Percentiles rank a stretch among this genome's conserved stretches.
Conservation (phyloP, 2,888 invertebrate genomes). For the Leptinotarsa juncta region DNA sequence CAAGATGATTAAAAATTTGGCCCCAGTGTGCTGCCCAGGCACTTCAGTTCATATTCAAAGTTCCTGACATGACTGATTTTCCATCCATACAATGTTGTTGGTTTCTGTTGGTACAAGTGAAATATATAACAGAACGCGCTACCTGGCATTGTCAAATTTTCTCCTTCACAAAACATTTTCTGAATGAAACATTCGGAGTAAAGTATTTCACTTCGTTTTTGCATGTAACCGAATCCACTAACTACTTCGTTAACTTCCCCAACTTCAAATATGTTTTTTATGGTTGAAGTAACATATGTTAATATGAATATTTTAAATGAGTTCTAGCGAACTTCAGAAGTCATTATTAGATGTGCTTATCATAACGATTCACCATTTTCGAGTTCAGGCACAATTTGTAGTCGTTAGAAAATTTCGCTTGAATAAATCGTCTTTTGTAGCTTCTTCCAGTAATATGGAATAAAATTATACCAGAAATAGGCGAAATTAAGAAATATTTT, state of each 20-base stretch:
- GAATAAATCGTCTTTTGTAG: background rate
- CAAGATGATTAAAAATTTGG: too few relatives aligned
- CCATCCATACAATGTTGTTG: too few relatives aligned
- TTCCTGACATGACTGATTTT: too few relatives aligned
- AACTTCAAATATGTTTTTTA: constrained; percentile 2
- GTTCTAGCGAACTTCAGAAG: background rate
- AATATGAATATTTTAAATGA: background rate
- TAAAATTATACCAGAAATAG: background rate
- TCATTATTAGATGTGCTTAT: background rate
- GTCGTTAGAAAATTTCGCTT: background rate
- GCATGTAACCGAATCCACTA: background rate
- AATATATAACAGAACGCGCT: too few relatives aligned
- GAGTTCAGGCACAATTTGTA: background rate
- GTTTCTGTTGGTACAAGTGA: too few relatives aligned
- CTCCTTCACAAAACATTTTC: too few relatives aligned
- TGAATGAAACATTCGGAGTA: too few relatives aligned
- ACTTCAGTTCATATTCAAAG: too few relatives aligned
- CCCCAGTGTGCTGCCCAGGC: too few relatives aligned
- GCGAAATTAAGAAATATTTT: background rate
- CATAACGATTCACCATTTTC: background rate
- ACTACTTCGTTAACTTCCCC: background rate
- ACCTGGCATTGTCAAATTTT: too few relatives aligned
- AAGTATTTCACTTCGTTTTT: background rate
- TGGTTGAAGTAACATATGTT: background rate
- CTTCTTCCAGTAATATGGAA: background rate